Percentiles rank a stretch among this genome's conserved stretches.
Evolutionary conservation across 1,140 invertebrate species (phyloP).

Genomic region (Saccostrea echinata): DNA sequence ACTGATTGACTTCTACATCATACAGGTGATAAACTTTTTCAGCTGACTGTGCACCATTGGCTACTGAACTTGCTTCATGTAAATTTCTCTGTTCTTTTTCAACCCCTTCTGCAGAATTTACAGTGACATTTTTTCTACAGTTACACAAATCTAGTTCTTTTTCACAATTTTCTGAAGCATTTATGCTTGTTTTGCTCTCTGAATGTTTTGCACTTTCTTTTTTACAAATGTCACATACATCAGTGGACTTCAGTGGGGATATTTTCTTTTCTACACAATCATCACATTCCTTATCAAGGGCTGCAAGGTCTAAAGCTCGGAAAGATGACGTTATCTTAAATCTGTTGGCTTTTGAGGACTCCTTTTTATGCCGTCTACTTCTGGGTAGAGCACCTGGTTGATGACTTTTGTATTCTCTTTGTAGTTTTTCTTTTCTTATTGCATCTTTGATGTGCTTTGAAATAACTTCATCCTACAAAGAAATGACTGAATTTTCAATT

Average conservation of each 20-base stretch:
- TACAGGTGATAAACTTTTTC: constrained; percentile 59
- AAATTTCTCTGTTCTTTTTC: background rate
- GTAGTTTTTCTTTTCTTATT: constrained; percentile 73
- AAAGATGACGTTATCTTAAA: constrained; percentile 68
- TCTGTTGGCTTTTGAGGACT: constrained; percentile 59
- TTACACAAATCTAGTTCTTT: background rate
- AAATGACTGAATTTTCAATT: background rate
- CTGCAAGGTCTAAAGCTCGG: constrained; percentile 64
- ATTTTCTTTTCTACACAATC: background rate
- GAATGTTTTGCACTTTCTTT: background rate
- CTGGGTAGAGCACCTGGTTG: constrained; percentile 54
- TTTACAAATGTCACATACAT: background rate
- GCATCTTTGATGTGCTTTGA: constrained; percentile 72
- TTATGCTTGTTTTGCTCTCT: background rate
- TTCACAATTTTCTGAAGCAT: background rate
- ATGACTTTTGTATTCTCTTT: constrained; percentile 72
- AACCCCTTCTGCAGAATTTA: background rate
- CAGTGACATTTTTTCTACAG: background rate
- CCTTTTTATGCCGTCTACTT: constrained; percentile 58
- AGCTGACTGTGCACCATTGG: background rate
- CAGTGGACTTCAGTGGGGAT: background rate
- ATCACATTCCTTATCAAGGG: constrained; percentile 60
- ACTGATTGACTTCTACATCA: constrained; percentile 62
- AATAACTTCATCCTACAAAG: constrained; percentile 57
- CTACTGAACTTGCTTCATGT: constrained; percentile 11